Evolutionary conservation across 2,113 vertebrate species (phyloP), one percentile per base, ranked within the genome.

Genomic region (Cyphomyrus plagiostoma): DNA sequence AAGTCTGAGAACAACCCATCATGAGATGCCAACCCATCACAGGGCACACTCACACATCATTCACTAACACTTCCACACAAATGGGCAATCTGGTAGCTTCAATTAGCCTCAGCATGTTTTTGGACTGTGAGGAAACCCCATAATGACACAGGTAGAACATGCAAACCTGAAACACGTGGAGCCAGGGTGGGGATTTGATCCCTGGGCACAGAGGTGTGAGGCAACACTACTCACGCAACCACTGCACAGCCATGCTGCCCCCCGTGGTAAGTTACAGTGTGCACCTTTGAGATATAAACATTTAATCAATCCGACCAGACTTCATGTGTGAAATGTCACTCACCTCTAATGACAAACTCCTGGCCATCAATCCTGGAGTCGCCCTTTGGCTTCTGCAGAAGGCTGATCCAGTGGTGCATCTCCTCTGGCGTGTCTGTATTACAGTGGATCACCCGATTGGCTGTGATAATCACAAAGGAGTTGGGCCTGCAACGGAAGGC

Each of bases 371-470:
- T 95, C 93, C 96, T 96, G 89, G 97, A 95, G 89, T 98, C 97
- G 89, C 97, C 96, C 93, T 97, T 97, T 1, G 97, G 97, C 90
- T 97, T 98, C 95, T 98, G 98, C 92, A 98, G 95, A 89, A 98
- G 95, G n/a, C 97, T 97, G 93, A 98, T 98, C 98, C 98, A 98
- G 93, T 98, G 98, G 88, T 98, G 98, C 98, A 98, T 98, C 92
- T 98, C 97, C 93, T 98, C 98, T 0, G 98, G 96, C 1, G 96
- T 97, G 93, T 98, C 97, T 0, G 97, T 97, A 93, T 98, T 98
- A 93, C 98, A 98, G 94, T 98, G 97, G 93, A 98, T 97, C 93
- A 98, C 97, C 1, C 98, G 95, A 91, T 98, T 98, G 80, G 97
- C 98, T 66, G 97, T 98, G 92, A 98, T 98, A 92, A 98, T 98